Conservation (phyloP, 2,888 invertebrate genomes). For the Calephelis perditalis region DNA sequence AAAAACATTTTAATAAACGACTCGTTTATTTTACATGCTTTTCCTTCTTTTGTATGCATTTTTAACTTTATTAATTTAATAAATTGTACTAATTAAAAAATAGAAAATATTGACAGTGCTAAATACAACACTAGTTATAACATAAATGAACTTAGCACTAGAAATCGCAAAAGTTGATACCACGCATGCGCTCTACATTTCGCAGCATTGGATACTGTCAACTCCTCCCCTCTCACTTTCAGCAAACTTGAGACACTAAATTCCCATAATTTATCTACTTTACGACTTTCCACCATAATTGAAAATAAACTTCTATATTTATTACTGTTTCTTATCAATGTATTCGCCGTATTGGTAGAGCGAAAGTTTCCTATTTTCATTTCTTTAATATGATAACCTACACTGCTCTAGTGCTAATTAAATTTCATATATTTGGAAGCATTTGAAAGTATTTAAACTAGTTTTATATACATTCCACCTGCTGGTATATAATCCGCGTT, state of each 20-base stretch:
- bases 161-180: not conserved
- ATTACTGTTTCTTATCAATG: not conserved
- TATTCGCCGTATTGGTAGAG: not conserved
- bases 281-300: not conserved
- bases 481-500: conserved; percentile 74
- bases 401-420: conserved; percentile 16
- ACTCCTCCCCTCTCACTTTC: conserved; percentile 51
- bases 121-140: too few relatives aligned
- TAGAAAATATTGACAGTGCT: too few relatives aligned
- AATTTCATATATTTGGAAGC: conserved; percentile 30
- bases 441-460: conserved; percentile 75
- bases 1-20: too few relatives aligned
- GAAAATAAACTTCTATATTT: not conserved
- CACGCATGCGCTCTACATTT: conserved; percentile 26
- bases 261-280: too few relatives aligned
- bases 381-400: conserved; percentile 8
- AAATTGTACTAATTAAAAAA: too few relatives aligned
- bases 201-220: conserved; percentile 55
- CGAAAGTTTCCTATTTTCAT: conserved; percentile 26
- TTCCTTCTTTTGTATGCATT: too few relatives aligned
- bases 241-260: too few relatives aligned
- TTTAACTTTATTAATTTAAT: too few relatives aligned
- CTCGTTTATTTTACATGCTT: too few relatives aligned
- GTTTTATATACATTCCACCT: conserved; percentile 74
- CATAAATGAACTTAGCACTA: too few relatives aligned